Evolutionary conservation across 1,140 invertebrate species (phyloP), one percentile per base, ranked within the genome.

Genomic region (Harpegnathos saltator): DNA sequence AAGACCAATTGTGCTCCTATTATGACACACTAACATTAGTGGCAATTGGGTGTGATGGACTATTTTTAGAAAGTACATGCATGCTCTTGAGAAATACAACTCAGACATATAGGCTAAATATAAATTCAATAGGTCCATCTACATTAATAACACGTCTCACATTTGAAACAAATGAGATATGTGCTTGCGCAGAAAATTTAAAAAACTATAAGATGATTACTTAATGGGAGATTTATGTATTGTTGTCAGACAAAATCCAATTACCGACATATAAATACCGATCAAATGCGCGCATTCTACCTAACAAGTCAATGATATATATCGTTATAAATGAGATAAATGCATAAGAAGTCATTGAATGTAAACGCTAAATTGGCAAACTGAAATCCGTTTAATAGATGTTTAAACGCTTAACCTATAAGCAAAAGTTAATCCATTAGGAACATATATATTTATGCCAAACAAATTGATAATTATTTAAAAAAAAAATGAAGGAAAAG

Each of bases 51-150:
- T 17, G 15, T 33, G 54, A 58, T 29, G 14, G 19, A 73, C 1
- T 59, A 73, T 59, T 72, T 72, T 72, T 72, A 56, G 29, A 58
- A 58, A 38, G 15, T 17, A 15, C 4, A 33, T 12, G 12, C 5
- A 71, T 19, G 11, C 17, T 54, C 12, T 54, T 19, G 15, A 69
- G 24, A 69, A 69, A 69, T 15, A 33, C 19, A 33, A 52, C 54
- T 69, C 11, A 54, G 3, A 69, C 3, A 29, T 69, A 69, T 29
- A 17, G 3, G 7, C 24, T 29, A 19, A 22, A 54, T 52, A 69
- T 24, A 69, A 69, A 54, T 69, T 69, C 44, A 14, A 5, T 54
- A 54, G n/a, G 22, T 12, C 1, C 12, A 17, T 11, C 24, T 26
- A 5, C 24, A 22, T 68, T 68, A 66, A 66, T 19, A 17, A 54